phyloP scores from a whole-genome alignment of 2,113 vertebrate species.

The Aphelocoma coerulescens region DNA sequence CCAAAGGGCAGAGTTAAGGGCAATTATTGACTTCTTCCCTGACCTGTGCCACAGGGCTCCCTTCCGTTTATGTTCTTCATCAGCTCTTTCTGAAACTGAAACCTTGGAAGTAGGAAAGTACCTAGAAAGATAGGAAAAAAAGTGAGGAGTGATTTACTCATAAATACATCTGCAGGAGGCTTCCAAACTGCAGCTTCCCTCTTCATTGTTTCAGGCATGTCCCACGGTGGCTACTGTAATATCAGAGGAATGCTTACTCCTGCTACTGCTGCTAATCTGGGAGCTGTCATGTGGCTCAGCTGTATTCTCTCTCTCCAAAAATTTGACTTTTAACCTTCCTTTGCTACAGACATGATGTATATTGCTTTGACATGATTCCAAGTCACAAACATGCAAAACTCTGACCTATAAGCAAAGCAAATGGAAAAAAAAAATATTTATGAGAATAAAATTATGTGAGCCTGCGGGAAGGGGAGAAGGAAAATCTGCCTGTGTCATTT shows the following conservation, averaged over 20 bases:
- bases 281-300: background rate
- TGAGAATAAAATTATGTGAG: slow-evolving; percentile 34
- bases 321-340: slow-evolving; percentile 65
- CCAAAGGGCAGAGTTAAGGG: background rate
- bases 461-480: background rate
- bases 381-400: slow-evolving; percentile 32
- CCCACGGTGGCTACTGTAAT: slow-evolving; percentile 32
- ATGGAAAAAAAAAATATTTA: background rate
- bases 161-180: background rate
- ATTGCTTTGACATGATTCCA: slow-evolving; percentile 50
- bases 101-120: background rate
- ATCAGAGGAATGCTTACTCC: slow-evolving; percentile 46
- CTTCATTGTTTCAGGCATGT: slow-evolving; percentile 22
- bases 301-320: slow-evolving; percentile 38
- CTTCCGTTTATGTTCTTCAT: background rate
- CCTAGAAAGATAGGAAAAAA: background rate
- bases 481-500: background rate
- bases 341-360: slow-evolving; percentile 48
- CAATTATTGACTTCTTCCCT: background rate
- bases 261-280: slow-evolving; percentile 63
- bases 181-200: slow-evolving; percentile 1
- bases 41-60: background rate
- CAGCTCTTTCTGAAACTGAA: background rate
- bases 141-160: background rate
- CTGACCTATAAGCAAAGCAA: slow-evolving; percentile 34